Percentiles rank a stretch among this genome's conserved stretches.
These are phyloP conservation scores for Glaucopsyche alexis DNA, from an alignment of 2,888 invertebrate species.

Conservation along the genomic window DNA sequence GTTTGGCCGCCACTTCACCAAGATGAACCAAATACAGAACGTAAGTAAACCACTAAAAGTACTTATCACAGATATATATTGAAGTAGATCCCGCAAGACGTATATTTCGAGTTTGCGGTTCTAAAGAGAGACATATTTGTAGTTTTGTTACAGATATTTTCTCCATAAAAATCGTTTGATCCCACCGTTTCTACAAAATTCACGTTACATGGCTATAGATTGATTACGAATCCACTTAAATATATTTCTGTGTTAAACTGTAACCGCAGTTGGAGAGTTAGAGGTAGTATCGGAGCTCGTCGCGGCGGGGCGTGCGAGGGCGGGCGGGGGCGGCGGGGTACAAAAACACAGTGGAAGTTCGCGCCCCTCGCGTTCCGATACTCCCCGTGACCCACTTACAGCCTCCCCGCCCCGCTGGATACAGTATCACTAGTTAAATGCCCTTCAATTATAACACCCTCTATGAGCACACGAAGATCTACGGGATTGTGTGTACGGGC, in stretches of 20 bases:
- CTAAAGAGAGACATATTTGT: too few species aligned
- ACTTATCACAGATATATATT: neutral
- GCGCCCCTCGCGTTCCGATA: constrained; percentile 44
- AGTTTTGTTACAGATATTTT: too few species aligned
- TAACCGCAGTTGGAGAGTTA: constrained; percentile 17
- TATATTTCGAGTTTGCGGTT: neutral
- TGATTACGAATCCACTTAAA: constrained; percentile 22
- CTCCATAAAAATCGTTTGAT: neutral
- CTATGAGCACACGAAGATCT: constrained; percentile 5
- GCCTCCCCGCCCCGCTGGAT: constrained; percentile 42
- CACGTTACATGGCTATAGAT: constrained; percentile 32
- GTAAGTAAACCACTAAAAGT: constrained; percentile 79
- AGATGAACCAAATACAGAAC: constrained; percentile 92
- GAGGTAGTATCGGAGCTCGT: constrained; percentile 31
- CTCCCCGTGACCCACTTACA: constrained; percentile 59
- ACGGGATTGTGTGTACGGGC: neutral
- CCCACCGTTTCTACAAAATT: neutral
- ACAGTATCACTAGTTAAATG: constrained; percentile 44
- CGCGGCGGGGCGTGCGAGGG: constrained; percentile 32
- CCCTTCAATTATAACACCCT: constrained; percentile 39
- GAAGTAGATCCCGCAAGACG: neutral
- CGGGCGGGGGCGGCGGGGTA: constrained; percentile 60
- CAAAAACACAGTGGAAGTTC: constrained; percentile 62
- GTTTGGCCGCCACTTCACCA: constrained; percentile 91
- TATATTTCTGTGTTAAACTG: constrained; percentile 32